These are phyloP conservation scores for Acyrthosiphon pisum DNA, from an alignment of 1,140 invertebrate species.

Conservation along the genomic window DNA sequence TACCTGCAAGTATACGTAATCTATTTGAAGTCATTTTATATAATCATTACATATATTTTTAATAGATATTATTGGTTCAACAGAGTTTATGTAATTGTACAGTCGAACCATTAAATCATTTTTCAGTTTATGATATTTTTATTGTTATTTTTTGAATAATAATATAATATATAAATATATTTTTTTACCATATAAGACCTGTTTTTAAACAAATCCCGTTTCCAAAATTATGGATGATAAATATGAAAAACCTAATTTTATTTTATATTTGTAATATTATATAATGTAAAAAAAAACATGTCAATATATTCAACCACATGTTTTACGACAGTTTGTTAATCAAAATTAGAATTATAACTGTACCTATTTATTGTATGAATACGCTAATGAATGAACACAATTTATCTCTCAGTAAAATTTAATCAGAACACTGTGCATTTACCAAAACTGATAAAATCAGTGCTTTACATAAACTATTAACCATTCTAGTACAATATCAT, in stretches of 20 bases:
- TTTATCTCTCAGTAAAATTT: background rate
- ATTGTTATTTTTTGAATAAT: no score
- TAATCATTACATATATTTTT: background rate
- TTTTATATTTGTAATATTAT: no score
- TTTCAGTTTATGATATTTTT: no score
- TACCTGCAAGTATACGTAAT: background rate
- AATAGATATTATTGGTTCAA: background rate
- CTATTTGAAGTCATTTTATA: background rate
- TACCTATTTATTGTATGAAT: background rate
- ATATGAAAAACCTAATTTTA: no score
- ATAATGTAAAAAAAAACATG: background rate
- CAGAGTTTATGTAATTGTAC: no score
- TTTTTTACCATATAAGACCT: no score
- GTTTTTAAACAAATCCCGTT: no score
- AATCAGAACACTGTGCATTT: background rate
- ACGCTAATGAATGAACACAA: background rate
- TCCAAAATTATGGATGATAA: no score
- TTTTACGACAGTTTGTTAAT: background rate
- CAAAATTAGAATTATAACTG: background rate
- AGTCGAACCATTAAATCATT: no score
- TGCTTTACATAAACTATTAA: background rate
- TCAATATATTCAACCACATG: background rate
- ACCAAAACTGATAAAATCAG: background rate
- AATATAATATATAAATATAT: no score
- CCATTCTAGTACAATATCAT: background rate